A percentile compares a stretch with the other conserved stretches of the same genome.
Evolutionary conservation across 2,113 vertebrate species (phyloP).

Genomic region (Prinia subflava): DNA sequence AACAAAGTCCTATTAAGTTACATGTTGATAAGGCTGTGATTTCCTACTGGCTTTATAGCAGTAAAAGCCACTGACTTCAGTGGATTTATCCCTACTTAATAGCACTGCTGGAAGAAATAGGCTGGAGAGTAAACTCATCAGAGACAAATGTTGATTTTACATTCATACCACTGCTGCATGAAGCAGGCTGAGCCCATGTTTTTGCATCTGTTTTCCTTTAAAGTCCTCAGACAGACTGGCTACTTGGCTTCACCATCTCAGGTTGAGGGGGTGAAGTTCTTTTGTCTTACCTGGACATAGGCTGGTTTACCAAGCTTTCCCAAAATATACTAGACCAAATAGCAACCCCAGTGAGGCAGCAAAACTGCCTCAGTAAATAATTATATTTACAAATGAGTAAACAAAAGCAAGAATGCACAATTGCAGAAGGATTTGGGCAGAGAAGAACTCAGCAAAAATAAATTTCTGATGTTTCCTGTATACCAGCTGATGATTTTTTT

Average conservation of each 20-base stretch:
- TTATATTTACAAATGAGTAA: background rate
- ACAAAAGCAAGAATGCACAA: background rate
- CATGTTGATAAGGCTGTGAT: background rate
- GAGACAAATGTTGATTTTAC: background rate
- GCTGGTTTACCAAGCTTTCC: background rate
- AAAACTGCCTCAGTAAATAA: background rate
- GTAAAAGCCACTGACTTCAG: background rate
- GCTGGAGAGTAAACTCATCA: background rate
- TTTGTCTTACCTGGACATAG: background rate
- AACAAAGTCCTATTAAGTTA: background rate
- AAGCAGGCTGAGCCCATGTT: background rate
- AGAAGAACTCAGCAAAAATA: background rate
- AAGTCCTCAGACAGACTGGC: background rate
- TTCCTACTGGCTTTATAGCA: background rate
- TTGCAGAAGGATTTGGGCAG: background rate
- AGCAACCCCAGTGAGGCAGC: background rate
- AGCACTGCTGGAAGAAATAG: background rate
- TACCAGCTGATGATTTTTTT: background rate
- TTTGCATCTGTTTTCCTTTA: background rate
- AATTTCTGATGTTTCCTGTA: background rate
- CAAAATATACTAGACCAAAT: background rate
- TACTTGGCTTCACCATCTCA: background rate
- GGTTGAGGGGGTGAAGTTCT: background rate
- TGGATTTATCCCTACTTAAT: background rate
- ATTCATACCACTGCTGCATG: background rate